Evolutionary conservation across 2,797 vertebrate species (phyloP).

Genomic region (Ateles fusciceps): DNA sequence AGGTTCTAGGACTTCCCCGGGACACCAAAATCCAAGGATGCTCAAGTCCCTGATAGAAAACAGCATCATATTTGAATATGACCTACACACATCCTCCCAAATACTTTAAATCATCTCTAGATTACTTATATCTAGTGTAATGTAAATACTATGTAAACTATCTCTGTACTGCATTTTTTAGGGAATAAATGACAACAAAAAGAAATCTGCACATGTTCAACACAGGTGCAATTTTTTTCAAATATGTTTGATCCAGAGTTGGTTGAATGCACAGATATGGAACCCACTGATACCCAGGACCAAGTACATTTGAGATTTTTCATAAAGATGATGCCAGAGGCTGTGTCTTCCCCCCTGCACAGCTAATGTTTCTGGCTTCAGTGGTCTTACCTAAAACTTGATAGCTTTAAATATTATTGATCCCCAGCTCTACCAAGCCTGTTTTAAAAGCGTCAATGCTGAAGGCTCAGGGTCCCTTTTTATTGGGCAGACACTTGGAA

Average conservation of each 20-base stretch:
- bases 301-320: background rate
- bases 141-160: background rate
- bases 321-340: background rate
- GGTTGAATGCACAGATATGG: background rate
- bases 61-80: background rate
- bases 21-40: background rate
- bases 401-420: background rate
- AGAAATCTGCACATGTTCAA: background rate
- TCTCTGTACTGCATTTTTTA: background rate
- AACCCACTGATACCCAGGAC: background rate
- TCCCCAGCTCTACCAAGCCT: too few relatives aligned
- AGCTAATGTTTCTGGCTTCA: background rate
- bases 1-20: background rate
- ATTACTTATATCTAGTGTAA: background rate
- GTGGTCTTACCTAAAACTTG: background rate
- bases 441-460: background rate
- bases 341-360: accelerated
- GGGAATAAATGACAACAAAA: background rate
- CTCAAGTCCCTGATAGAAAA: background rate
- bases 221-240: background rate
- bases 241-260: background rate
- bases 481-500: background rate
- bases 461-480: background rate
- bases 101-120: background rate
- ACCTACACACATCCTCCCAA: background rate